Evolutionary conservation across 2,888 invertebrate species (phyloP), one percentile per base, ranked within the genome.

Genomic region (Dorcus parallelipipedus): DNA sequence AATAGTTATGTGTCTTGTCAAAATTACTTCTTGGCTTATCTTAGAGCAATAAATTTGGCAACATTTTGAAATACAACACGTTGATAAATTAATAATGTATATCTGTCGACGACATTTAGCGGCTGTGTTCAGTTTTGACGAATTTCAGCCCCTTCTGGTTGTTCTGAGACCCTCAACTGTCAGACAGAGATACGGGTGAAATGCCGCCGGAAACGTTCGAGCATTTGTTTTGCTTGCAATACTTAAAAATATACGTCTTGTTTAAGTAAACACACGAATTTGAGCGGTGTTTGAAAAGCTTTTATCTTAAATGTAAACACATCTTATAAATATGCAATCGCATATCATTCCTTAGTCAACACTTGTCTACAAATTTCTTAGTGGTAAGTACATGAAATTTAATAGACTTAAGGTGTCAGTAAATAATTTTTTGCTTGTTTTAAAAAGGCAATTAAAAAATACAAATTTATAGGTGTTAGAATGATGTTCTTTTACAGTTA

Each of bases 91-190:
- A 45, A 45, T 45, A 23, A 45, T 9, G 45, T 23, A 63, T 64
- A 62, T 66, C 64, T 66, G 64, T 65, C 61, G 58, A 60, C 63
- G 63, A 64, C 64, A 61, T 64, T 59, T 63, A 65, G 63, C 67
- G 64, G 62, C 59, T 65, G 66, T 55, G 60, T 42, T 45, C 45
- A 9, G 45, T 45, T 52, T 51, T 65, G 65, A 65, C 63, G 61
- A 67, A 62, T 66, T 65, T 55, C 26, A 45, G 45, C 23, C 45
- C 45, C 45, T 20, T 45, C 42, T 10, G 14, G 23, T 3, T 9
- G n/a, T 45, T 20, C 9, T 7, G 9, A 9, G 45, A 45, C 17
- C 9, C n/a, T 10, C 9, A 45, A 45, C 45, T 45, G 45, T n/a
- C 45, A 45, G 9, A 20, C 14, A 9, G 45, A 45, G 56, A 56